Conservation (phyloP, 92 coral and sea anemone species). For the Galaxea fascicularis region DNA sequence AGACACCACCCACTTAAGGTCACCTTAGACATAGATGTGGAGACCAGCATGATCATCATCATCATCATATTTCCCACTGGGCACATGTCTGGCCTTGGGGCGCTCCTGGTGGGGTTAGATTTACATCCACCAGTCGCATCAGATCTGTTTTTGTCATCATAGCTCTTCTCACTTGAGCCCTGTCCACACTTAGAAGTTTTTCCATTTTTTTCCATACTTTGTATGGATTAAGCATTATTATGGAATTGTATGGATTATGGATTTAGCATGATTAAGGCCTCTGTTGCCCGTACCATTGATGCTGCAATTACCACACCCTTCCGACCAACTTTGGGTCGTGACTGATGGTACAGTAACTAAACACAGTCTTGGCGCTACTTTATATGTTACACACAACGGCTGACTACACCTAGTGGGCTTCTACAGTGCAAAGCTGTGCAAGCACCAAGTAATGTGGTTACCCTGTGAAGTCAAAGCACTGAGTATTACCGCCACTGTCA, state of each 20-base stretch:
- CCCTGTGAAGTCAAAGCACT: conserved; percentile 74
- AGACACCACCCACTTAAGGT: conserved; percentile 37
- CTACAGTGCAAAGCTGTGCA: conserved; percentile 62
- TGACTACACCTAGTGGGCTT: conserved; percentile 67
- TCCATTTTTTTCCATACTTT: too few relatives aligned
- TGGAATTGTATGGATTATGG: too few relatives aligned
- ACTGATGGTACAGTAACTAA: conserved; percentile 48
- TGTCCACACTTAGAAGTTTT: too few relatives aligned
- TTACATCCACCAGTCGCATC: too few relatives aligned
- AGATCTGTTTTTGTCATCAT: too few relatives aligned
- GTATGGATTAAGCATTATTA: too few relatives aligned
- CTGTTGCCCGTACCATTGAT: conserved; percentile 23
- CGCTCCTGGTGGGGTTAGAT: too few relatives aligned
- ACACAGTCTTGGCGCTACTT: conserved; percentile 57
- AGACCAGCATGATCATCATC: too few relatives aligned
- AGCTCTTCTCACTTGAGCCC: too few relatives aligned
- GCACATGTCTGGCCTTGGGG: too few relatives aligned
- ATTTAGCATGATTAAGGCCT: too few relatives aligned
- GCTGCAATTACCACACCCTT: conserved; percentile 43
- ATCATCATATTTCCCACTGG: too few relatives aligned
- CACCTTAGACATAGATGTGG: conserved; percentile 33
- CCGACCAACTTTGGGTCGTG: conserved; percentile 58
- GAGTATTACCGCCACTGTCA: conserved; percentile 53
- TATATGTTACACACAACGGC: conserved; percentile 39
- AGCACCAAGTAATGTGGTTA: conserved; percentile 71